A percentile compares a stretch with the other conserved stretches of the same genome.
These are phyloP conservation scores for Melinaea marsaeus DNA, from an alignment of 2,888 invertebrate genomes.

Conservation along the genomic window DNA sequence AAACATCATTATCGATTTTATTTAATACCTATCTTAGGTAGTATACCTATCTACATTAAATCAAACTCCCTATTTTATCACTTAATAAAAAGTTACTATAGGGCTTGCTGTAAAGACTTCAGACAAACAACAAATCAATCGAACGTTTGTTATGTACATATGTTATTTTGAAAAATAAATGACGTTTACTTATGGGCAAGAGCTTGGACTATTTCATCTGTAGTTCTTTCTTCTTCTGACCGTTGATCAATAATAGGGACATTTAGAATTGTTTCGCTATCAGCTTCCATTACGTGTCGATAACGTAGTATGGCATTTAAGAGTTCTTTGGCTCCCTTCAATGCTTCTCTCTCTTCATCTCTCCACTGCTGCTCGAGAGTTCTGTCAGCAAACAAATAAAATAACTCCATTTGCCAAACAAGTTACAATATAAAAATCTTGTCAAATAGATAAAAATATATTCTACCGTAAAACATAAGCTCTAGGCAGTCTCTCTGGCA, in stretches of 20 bases:
- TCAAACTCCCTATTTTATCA: background rate
- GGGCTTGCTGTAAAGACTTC: too few species aligned
- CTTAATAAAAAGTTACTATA: too few species aligned
- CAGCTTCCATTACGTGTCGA: constrained; percentile 49
- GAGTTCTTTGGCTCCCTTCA: constrained; percentile 60
- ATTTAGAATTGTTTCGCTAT: constrained; percentile 48
- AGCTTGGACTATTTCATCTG: constrained; percentile 54
- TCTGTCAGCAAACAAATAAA: constrained; percentile 35
- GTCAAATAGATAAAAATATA: constrained; percentile 2
- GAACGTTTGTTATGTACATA: too few species aligned
- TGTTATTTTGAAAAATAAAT: too few species aligned
- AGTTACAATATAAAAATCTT: background rate
- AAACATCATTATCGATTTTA: background rate
- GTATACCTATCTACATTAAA: too few species aligned
- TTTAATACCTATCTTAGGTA: background rate
- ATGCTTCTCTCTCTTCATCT: constrained; percentile 43
- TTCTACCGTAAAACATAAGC: constrained; percentile 60
- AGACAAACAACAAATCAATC: too few species aligned
- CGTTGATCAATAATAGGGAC: constrained; percentile 53
- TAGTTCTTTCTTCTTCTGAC: constrained; percentile 46
- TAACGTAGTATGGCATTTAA: constrained; percentile 57
- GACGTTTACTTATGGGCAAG: constrained; percentile 49
- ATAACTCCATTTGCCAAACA: too few species aligned
- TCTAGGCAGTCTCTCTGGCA: constrained; percentile 55
- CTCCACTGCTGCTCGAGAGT: constrained; percentile 64